Evolutionary conservation across 1,140 invertebrate species (phyloP).

Genomic region (Drosophila sproati): DNA sequence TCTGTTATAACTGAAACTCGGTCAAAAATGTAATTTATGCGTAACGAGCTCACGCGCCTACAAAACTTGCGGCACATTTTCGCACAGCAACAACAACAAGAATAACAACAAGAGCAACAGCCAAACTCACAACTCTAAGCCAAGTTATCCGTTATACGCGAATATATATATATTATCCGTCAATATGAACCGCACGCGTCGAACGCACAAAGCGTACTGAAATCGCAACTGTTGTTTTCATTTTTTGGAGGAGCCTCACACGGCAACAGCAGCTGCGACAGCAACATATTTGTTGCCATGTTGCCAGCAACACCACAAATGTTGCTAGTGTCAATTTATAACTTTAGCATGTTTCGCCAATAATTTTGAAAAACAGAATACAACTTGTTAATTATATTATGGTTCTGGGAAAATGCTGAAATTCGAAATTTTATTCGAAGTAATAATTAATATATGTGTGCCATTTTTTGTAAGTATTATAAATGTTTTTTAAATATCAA

Average conservation of each 20-base stretch:
- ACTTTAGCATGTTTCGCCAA: background rate
- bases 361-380: background rate
- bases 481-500: no score
- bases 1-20: conserved; percentile 68
- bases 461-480: no score
- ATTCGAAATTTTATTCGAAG: no score
- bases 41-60: conserved; percentile 81
- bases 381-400: background rate
- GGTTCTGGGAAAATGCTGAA: no score
- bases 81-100: conserved; percentile 22
- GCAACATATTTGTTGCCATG: conserved; percentile 38
- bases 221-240: conserved; percentile 56
- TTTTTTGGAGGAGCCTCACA: conserved; percentile 67
- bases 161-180: conserved; percentile 40
- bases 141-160: conserved; percentile 44
- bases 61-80: conserved; percentile 68
- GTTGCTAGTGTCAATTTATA: conserved; percentile 12
- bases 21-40: conserved; percentile 76
- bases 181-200: conserved; percentile 71
- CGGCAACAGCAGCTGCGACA: conserved; percentile 12
- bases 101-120: conserved; percentile 6
- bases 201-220: conserved; percentile 84
- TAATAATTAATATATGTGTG: no score
- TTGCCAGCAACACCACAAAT: conserved; percentile 39
- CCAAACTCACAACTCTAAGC: conserved; percentile 19